Conservation (phyloP, 2,888 invertebrate species). For the Yponomeuta sedellus region DNA sequence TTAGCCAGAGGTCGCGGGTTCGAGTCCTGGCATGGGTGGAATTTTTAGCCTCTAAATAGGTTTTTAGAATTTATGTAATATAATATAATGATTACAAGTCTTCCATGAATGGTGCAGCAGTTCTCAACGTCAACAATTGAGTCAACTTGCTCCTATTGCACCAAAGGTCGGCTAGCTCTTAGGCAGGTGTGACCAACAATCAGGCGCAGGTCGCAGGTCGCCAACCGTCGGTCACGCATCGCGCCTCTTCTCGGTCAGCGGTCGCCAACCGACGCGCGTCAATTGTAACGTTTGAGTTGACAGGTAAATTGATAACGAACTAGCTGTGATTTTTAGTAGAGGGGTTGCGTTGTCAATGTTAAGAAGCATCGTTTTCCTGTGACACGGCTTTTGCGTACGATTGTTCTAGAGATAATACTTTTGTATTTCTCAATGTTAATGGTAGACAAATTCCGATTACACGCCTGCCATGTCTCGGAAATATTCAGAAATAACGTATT, state of each 20-base stretch:
- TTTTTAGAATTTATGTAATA: too few species aligned
- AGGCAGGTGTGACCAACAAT: slow-evolving; percentile 24
- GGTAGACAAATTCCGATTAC: too few species aligned
- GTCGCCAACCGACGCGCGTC: background rate
- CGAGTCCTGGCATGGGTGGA: too few species aligned
- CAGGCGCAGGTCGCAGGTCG: slow-evolving; percentile 33
- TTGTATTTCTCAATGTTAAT: too few species aligned
- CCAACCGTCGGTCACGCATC: slow-evolving; percentile 33
- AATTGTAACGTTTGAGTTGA: background rate
- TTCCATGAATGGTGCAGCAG: background rate
- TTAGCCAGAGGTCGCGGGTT: too few species aligned
- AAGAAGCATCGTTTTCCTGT: too few species aligned
- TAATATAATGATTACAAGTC: too few species aligned
- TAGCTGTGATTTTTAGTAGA: background rate
- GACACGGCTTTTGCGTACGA: too few species aligned
- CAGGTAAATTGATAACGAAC: slow-evolving; percentile 1
- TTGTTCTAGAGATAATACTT: too few species aligned
- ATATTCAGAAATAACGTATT: too few species aligned
- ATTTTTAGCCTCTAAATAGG: too few species aligned
- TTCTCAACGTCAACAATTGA: background rate
- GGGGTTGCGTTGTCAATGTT: background rate
- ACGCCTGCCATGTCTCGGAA: too few species aligned
- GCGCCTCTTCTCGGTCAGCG: slow-evolving; percentile 23
- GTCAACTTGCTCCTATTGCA: background rate
- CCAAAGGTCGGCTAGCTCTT: slow-evolving; percentile 13